Conservation (phyloP, 2,113 vertebrate species). For the Notarius lentiginosus region DNA sequence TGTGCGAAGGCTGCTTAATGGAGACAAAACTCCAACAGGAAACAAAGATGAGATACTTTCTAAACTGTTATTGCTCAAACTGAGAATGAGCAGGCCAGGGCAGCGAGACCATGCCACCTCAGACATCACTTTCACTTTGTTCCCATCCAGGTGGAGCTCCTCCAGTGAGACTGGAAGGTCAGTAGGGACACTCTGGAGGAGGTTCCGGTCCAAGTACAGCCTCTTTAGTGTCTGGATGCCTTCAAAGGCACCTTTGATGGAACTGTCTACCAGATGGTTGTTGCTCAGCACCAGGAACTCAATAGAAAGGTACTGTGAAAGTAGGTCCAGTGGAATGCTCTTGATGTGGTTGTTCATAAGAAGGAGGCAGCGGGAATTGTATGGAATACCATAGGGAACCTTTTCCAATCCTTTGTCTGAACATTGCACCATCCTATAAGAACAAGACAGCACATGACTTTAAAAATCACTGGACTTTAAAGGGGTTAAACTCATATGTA, state of each 20-base stretch:
- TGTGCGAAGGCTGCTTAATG: slow-evolving; percentile 54
- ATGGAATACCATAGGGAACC: slow-evolving; percentile 68
- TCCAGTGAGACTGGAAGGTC: slow-evolving; percentile 59
- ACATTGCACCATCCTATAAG: slow-evolving; percentile 71
- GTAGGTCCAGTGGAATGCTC: slow-evolving; percentile 64
- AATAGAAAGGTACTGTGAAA: slow-evolving; percentile 63
- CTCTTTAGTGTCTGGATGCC: slow-evolving; percentile 55
- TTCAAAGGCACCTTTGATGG: slow-evolving; percentile 62
- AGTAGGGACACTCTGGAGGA: slow-evolving; percentile 55
- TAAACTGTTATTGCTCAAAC: slow-evolving; percentile 65
- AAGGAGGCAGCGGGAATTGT: slow-evolving; percentile 65
- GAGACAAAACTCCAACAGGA: slow-evolving; percentile 47
- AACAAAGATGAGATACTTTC: slow-evolving; percentile 56
- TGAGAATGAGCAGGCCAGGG: slow-evolving; percentile 60
- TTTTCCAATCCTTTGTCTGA: slow-evolving; percentile 68
- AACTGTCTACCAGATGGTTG: slow-evolving; percentile 63
- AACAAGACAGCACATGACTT: slow-evolving; percentile 21
- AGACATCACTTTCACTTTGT: slow-evolving; percentile 58
- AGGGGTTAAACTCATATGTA: neutral
- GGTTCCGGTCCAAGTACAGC: slow-evolving; percentile 61
- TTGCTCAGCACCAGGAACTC: slow-evolving; percentile 69
- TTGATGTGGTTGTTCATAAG: slow-evolving; percentile 70
- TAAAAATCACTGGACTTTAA: neutral
- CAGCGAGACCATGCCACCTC: slow-evolving; percentile 53
- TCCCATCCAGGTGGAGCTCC: slow-evolving; percentile 65